Evolutionary conservation across 2,888 invertebrate genomes (phyloP), one percentile per base, ranked within the genome.

Genomic region (Habroteleia sp.): DNA sequence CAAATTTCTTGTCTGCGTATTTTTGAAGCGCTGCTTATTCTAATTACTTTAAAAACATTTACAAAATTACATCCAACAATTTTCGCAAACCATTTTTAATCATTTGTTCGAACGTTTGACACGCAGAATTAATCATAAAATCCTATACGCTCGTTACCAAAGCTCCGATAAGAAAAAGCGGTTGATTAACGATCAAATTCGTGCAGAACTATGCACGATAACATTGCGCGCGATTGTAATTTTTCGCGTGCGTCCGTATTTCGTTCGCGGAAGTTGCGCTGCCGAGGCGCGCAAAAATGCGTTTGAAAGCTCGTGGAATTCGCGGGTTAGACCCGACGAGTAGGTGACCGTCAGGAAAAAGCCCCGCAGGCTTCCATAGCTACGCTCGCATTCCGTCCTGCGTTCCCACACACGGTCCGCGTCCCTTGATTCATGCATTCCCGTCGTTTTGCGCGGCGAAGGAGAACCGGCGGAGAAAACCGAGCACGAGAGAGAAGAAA

Each of bases 371-470:
- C 77, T 79, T 81, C 79, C 82, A 80, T 82, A 80, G 79, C 78
- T 80, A 79, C 79, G 82, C 74, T 79, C 77, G 82, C 82, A 83
- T 82, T 83, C 84, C 83, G 79, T 60, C 75, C 48, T 69, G 74
- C 80, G 82, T 83, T 84, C 83, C 82, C 83, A 80, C 80, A 79
- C 79, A 74, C 58, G 56, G 54, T 46, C 73, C 62, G 72, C 72
- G 74, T 79, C 79, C 52, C 79, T 81, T 77, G 80, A 80, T 82
- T 81, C 82, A 77, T 75, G 78, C 82, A 81, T 83, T 81, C 83
- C 42, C 76, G 76, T 58, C 74, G 77, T 52, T 62, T 74, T 56
- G 41, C 54, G 41, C 54, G 52, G 41, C 44, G 46, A 35, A 42
- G 33, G 20, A 52, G 62, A 62, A 16, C 62, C 33, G 52, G 62